Evolutionary conservation across 2,888 invertebrate species (phyloP).

Genomic region (Noctua janthina): DNA sequence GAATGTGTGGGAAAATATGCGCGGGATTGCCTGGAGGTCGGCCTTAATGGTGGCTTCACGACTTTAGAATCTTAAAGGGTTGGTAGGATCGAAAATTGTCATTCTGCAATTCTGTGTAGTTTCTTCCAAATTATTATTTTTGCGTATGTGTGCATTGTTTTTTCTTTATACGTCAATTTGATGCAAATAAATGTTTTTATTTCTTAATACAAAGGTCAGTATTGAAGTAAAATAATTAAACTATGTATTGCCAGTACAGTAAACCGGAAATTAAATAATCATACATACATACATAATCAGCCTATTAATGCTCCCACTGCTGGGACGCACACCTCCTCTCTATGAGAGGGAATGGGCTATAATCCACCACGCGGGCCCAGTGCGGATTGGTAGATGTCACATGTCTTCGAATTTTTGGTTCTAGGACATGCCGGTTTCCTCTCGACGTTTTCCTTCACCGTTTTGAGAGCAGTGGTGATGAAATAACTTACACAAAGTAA

Average conservation of each 20-base stretch:
- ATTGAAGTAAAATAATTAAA: background rate
- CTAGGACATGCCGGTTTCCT: no score
- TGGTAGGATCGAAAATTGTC: background rate
- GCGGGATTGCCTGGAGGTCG: conserved; percentile 21
- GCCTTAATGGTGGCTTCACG: conserved; percentile 21
- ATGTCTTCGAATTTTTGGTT: no score
- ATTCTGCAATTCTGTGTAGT: background rate
- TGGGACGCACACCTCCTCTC: no score
- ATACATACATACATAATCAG: no score
- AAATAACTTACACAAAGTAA: no score
- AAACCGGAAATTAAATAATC: background rate
- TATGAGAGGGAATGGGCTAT: no score
- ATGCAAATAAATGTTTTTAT: background rate
- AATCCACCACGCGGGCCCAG: no score
- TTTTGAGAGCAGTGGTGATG: no score
- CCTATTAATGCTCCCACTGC: no score
- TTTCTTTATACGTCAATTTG: background rate
- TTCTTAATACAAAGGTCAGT: background rate
- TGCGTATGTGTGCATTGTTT: background rate
- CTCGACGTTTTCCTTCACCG: no score
- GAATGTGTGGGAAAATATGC: conserved; percentile 55
- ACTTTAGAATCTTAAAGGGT: background rate
- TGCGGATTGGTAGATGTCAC: no score
- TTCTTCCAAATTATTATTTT: background rate
- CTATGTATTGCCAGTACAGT: background rate